Conservation (phyloP, 2,797 vertebrate genomes). For the Bovichtus variegatus region DNA sequence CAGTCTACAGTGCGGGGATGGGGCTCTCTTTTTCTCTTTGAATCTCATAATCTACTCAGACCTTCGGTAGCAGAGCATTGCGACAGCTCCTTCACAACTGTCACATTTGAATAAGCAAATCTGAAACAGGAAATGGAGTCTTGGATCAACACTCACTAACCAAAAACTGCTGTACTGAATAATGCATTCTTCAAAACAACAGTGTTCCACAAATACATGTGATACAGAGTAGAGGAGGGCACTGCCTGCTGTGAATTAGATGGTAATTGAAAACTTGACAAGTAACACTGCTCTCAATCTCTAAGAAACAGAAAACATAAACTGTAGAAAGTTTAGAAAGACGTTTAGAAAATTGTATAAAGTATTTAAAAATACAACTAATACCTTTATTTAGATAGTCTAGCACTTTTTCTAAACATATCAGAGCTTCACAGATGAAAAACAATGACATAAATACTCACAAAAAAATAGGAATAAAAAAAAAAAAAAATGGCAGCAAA, state of each 20-base stretch:
- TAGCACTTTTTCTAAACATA: background rate
- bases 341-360: background rate
- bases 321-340: constrained; percentile 5
- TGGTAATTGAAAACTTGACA: constrained; percentile 77
- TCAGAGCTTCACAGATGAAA: background rate
- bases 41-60: constrained; percentile 64
- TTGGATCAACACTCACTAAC: constrained; percentile 72
- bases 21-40: constrained; percentile 44
- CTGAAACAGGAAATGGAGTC: constrained; percentile 76
- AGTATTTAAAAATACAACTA: background rate
- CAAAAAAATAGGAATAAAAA: background rate
- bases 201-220: constrained; percentile 35
- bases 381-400: background rate
- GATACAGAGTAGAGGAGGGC: constrained; percentile 51
- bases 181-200: constrained; percentile 73
- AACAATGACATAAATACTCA: background rate
- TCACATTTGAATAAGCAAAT: constrained; percentile 78
- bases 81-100: constrained; percentile 63
- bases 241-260: constrained; percentile 68
- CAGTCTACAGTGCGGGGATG: constrained; percentile 16
- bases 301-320: constrained; percentile 36
- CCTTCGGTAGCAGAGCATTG: constrained; percentile 47
- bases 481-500: background rate
- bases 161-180: constrained; percentile 73
- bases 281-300: constrained; percentile 60